Conservation (phyloP, 1,140 invertebrate genomes). For the Frieseomelitta varia region DNA sequence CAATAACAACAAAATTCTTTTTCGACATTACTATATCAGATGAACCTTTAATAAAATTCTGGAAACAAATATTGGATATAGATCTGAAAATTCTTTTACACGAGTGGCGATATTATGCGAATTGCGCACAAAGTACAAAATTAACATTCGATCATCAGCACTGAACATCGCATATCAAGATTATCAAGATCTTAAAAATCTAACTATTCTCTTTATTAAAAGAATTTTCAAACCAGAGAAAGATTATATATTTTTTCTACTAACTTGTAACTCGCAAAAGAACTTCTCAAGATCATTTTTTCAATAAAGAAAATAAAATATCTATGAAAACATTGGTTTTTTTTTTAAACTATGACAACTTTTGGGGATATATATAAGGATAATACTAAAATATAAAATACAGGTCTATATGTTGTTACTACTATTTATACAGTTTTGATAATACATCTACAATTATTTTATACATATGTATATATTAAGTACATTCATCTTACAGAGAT, state of each 20-base stretch:
- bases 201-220: slow-evolving; percentile 6
- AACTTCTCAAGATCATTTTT: slow-evolving; percentile 50
- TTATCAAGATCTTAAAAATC: slow-evolving; percentile 38
- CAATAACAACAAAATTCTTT: slow-evolving; percentile 46
- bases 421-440: slow-evolving; percentile 26
- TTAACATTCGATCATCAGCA: slow-evolving; percentile 65
- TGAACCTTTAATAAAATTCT: slow-evolving; percentile 66
- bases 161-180: slow-evolving; percentile 49
- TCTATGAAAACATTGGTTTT: slow-evolving; percentile 11
- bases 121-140: slow-evolving; percentile 63
- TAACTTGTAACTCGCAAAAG: slow-evolving; percentile 59
- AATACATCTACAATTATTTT: slow-evolving; percentile 32
- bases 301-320: slow-evolving; percentile 52
- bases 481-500: slow-evolving; percentile 39
- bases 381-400: not conserved
- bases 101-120: slow-evolving; percentile 73
- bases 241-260: slow-evolving; percentile 78
- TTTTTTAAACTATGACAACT: not conserved
- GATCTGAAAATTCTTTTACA: slow-evolving; percentile 65
- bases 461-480: slow-evolving; percentile 58
- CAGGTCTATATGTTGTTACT: slow-evolving; percentile 20
- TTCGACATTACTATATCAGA: slow-evolving; percentile 42
- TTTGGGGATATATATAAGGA: not conserved
- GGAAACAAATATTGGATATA: slow-evolving; percentile 66
- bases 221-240: slow-evolving; percentile 49